Base-by-base conservation (phyloP, 2,888 invertebrate genomes). In the Phalangium opilio region DNA sequence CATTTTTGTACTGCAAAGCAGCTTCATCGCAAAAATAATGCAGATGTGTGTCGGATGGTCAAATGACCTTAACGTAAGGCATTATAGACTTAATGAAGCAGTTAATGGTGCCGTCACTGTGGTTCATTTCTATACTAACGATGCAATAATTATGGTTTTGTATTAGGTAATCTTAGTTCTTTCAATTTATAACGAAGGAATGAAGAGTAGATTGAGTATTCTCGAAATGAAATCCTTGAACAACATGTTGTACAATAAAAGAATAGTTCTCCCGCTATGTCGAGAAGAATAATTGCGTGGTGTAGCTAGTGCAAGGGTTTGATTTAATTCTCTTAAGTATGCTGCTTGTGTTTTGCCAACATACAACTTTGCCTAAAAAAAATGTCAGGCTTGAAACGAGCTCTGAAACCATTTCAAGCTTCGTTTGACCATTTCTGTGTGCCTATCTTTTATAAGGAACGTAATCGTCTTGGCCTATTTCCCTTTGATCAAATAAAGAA, bases 1-100 rank as follows among this genome's bases (percentile, higher is more conserved):
- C 49, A 35, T 57, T 59, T 42, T 59, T 59, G 34, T 59, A 59
- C 43, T 59, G 58, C 5, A 41, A 33, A 14, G 53, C 55, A 41
- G 49, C 46, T 1, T 58, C 57, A 45, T 60, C 58, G 19, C 47
- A 47, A n/a, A 57, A 50, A 46, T 56, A 58, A n/a, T n/a, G n/a
- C n/a, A n/a, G n/a, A n/a, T n/a, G n/a, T n/a, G n/a, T n/a, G n/a
- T n/a, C n/a, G n/a, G n/a, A n/a, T n/a, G n/a, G n/a, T n/a, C n/a
- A n/a, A n/a, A n/a, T n/a, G n/a, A n/a, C n/a, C n/a, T n/a, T n/a
- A n/a, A n/a, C n/a, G n/a, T n/a, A n/a, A n/a, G n/a, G n/a, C n/a
- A n/a, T n/a, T n/a, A n/a, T n/a, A n/a, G n/a, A n/a, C n/a, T n/a
- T n/a, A n/a, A n/a, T n/a, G n/a, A n/a, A n/a, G n/a, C n/a, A n/a